A percentile compares a stretch with the other conserved stretches of the same genome.
These are phyloP conservation scores for Entosphenus tridentatus DNA, from an alignment of 2,113 vertebrate species.

Conservation along the genomic window DNA sequence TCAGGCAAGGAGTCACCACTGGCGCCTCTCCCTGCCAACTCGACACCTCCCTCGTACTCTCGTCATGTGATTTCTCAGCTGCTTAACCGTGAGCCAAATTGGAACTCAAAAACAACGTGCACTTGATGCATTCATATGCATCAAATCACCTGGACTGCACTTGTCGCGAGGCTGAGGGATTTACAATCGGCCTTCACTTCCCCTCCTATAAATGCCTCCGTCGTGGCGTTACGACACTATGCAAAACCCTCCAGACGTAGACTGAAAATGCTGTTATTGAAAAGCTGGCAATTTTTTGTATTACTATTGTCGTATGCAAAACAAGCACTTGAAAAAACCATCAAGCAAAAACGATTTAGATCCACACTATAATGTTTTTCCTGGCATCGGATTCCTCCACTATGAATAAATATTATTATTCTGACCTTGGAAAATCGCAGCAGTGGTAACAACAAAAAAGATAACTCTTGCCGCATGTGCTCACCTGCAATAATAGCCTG, in stretches of 20 bases:
- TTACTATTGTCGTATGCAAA: no score
- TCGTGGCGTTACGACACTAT: no score
- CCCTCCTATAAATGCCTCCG: no score
- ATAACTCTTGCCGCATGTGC: neutral
- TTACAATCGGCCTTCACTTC: no score
- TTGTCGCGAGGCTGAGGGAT: no score
- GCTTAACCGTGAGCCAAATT: fast-evolving
- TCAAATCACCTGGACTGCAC: no score
- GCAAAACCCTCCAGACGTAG: no score
- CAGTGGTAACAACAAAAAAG: neutral
- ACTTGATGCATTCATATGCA: no score
- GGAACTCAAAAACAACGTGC: no score
- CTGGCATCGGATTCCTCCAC: neutral
- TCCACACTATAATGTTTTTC: neutral
- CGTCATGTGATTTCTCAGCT: neutral
- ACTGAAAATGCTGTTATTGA: no score
- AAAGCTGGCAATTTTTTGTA: no score
- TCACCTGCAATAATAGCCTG: slow-evolving; percentile 66
- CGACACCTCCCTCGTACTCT: neutral
- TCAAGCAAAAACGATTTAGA: neutral
- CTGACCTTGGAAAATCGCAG: neutral
- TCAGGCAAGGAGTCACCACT: neutral
- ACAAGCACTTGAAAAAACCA: neutral
- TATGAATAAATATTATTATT: neutral
- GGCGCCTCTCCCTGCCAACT: neutral